Evolutionary conservation across 1,140 invertebrate species (phyloP).

Genomic region (Lepidotrigona ventralis): DNA sequence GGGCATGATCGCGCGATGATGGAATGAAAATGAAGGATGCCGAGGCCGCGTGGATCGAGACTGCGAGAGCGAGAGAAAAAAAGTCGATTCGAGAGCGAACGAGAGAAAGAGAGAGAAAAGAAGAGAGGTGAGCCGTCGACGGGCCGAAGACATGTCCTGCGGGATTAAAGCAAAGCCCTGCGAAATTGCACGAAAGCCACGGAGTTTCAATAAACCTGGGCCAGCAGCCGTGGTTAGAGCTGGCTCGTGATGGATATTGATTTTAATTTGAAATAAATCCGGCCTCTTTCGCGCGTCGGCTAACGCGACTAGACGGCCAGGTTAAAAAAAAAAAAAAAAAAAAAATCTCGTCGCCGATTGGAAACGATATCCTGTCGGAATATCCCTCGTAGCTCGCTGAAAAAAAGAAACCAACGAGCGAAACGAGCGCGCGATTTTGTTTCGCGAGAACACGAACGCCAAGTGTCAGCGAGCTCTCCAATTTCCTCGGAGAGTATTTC

Average conservation of each 20-base stretch:
- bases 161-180: constrained; percentile 74
- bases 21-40: constrained; percentile 33
- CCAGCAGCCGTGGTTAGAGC: constrained; percentile 34
- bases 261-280: constrained; percentile 72
- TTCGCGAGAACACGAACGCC: neutral
- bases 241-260: constrained; percentile 61
- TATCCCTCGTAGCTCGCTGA: neutral
- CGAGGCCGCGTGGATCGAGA: neutral
- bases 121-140: neutral
- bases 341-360: neutral
- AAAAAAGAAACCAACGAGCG: neutral
- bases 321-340: neutral
- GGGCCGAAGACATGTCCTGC: constrained; percentile 61
- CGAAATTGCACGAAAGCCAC: constrained; percentile 73
- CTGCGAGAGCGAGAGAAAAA: constrained; percentile 26
- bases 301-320: constrained; percentile 10
- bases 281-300: constrained; percentile 38
- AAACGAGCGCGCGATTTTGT: too few relatives aligned
- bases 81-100: constrained; percentile 8
- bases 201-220: constrained; percentile 71
- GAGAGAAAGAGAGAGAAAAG: constrained; percentile 24
- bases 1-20: constrained; percentile 30
- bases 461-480: neutral
- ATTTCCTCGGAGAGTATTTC: neutral
- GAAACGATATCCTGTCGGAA: neutral